Conservation (phyloP, 1,140 invertebrate species). For the Zaprionus camerounensis region DNA sequence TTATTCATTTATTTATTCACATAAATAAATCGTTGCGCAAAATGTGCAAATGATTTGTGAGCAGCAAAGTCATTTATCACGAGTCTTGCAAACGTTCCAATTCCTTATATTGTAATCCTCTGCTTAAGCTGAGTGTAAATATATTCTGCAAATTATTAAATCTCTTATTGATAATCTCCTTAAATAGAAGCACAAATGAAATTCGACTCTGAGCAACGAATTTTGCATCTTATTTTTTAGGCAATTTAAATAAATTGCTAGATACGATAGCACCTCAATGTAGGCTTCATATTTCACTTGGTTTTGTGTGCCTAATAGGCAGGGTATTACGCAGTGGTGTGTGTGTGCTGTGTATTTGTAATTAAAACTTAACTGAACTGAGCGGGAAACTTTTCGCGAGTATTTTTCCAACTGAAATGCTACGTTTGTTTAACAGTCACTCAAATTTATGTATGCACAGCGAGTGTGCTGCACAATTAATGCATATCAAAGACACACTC, state of each 20-base stretch:
- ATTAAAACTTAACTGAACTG: no score
- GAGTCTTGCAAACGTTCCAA: background rate
- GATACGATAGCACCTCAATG: background rate
- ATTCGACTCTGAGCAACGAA: background rate
- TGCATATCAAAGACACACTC: background rate
- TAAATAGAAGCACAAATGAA: background rate
- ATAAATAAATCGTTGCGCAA: background rate
- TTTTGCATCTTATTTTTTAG: no score
- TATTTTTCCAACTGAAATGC: background rate
- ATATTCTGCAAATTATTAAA: background rate
- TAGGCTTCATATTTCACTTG: background rate
- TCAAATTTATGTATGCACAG: background rate
- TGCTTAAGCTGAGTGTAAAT: no score
- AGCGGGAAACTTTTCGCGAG: background rate
- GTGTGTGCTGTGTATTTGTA: background rate
- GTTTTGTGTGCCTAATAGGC: background rate
- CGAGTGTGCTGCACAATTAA: background rate
- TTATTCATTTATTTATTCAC: background rate
- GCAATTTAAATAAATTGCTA: background rate
- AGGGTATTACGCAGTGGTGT: background rate
- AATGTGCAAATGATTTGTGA: constrained; percentile 2
- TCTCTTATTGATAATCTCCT: background rate
- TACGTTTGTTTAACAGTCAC: background rate
- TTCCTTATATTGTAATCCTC: background rate
- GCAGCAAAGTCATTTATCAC: background rate